A percentile compares a stretch with the other conserved stretches of the same genome.
Evolutionary conservation across 2,113 vertebrate genomes (phyloP).

Genomic region (Elachura formosa): DNA sequence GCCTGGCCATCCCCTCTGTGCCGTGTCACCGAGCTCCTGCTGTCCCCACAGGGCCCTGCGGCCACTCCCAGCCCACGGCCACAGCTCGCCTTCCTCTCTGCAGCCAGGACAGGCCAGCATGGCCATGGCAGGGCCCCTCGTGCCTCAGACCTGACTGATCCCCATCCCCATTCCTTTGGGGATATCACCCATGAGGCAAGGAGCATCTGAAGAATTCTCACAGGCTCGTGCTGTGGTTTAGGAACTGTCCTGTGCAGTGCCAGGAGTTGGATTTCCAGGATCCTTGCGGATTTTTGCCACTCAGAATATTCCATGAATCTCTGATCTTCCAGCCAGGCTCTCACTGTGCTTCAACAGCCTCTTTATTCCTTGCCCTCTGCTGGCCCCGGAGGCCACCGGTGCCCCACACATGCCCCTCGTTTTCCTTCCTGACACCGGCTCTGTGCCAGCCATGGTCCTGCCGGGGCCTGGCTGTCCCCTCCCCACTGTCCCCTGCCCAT

Average conservation of each 20-base stretch:
- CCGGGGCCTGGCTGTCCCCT: rapidly evolving
- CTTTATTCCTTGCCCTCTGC: background rate
- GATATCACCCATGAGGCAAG: background rate
- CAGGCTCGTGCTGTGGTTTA: background rate
- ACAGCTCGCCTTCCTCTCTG: background rate
- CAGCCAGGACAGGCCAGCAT: background rate
- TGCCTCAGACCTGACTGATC: background rate
- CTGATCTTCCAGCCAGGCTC: background rate
- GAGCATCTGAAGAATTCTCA: rapidly evolving
- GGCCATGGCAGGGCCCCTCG: background rate
- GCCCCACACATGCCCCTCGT: background rate
- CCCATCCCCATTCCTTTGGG: rapidly evolving
- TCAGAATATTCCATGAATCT: background rate
- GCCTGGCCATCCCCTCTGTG: background rate
- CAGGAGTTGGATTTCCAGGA: background rate
- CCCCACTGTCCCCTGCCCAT: background rate
- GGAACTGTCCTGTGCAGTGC: background rate
- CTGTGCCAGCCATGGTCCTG: background rate
- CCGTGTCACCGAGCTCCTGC: rapidly evolving
- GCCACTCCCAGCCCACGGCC: too few relatives aligned
- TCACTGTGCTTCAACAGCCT: rapidly evolving
- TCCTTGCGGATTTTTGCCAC: rapidly evolving
- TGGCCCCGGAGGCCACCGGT: background rate
- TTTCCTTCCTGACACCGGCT: background rate
- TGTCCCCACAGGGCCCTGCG: background rate